phyloP scores from a whole-genome alignment of 1,140 invertebrate genomes.

The Coenobita brevimanus region DNA sequence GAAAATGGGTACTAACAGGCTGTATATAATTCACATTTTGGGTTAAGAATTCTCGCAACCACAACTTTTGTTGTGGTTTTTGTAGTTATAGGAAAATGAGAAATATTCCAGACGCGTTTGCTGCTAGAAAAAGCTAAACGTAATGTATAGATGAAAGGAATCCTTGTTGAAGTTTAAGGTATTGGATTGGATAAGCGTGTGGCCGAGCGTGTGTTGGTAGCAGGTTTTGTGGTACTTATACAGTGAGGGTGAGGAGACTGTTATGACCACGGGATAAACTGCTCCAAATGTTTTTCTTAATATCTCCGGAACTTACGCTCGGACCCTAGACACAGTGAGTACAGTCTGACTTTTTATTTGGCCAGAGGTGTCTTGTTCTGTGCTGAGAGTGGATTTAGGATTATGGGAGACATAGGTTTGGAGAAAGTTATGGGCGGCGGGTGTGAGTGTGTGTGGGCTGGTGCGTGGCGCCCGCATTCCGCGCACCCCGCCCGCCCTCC shows the following conservation, averaged over 20 bases:
- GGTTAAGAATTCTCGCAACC: constrained; percentile 45
- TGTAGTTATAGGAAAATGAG: constrained; percentile 52
- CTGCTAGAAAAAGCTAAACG: background rate
- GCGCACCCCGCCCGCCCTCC: constrained; percentile 59
- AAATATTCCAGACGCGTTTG: constrained; percentile 46
- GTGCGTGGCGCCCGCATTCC: constrained; percentile 67
- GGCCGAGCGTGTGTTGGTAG: background rate
- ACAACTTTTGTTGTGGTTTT: constrained; percentile 67
- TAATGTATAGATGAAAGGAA: too few species aligned
- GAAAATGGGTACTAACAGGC: constrained; percentile 21
- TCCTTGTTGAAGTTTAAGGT: background rate
- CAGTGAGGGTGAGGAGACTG: constrained; percentile 34
- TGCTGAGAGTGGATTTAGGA: background rate
- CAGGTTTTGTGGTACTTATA: background rate
- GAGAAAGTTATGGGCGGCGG: constrained; percentile 51
- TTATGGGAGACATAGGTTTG: background rate
- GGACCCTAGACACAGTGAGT: constrained; percentile 55
- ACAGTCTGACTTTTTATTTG: background rate
- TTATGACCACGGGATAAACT: constrained; percentile 34
- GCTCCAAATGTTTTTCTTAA: constrained; percentile 59
- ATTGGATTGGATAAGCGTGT: background rate
- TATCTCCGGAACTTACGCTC: constrained; percentile 36
- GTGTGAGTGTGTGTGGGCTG: constrained; percentile 29
- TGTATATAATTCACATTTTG: constrained; percentile 65
- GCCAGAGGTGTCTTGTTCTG: background rate